Conservation (phyloP, 1,140 invertebrate species). For the Episyrphus balteatus region DNA sequence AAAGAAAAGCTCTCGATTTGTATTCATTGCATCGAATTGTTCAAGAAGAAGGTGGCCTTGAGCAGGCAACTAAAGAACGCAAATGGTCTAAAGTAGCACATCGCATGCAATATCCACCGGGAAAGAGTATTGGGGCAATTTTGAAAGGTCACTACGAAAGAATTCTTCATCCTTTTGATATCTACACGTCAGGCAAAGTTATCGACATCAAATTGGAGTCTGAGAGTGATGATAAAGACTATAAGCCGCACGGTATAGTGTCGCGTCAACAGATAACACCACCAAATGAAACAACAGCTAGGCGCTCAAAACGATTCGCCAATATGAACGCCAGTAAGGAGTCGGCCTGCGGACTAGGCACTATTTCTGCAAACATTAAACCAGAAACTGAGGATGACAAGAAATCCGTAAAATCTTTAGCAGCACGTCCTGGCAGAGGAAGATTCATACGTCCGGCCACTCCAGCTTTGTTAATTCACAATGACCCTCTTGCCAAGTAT, state of each 20-base stretch:
- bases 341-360: neutral
- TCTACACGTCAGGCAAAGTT: slow-evolving; percentile 58
- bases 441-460: slow-evolving; percentile 19
- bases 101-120: slow-evolving; percentile 65
- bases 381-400: neutral
- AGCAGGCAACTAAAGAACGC: slow-evolving; percentile 64
- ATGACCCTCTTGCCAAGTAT: slow-evolving; percentile 63
- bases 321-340: neutral
- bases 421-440: too few relatives aligned
- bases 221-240: slow-evolving; percentile 15
- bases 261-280: slow-evolving; percentile 54
- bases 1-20: slow-evolving; percentile 82
- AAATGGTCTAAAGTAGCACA: slow-evolving; percentile 79
- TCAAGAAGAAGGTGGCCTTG: slow-evolving; percentile 72
- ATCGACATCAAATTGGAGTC: slow-evolving; percentile 9
- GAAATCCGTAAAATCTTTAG: too few relatives aligned
- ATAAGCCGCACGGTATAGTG: slow-evolving; percentile 53
- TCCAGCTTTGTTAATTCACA: neutral
- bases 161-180: slow-evolving; percentile 78
- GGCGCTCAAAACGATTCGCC: slow-evolving; percentile 42
- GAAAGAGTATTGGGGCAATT: slow-evolving; percentile 64
- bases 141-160: slow-evolving; percentile 81
- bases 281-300: slow-evolving; percentile 44
- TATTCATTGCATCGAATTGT: slow-evolving; percentile 82
- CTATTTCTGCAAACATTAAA: neutral